Percentiles rank a stretch among this genome's conserved stretches.
These are phyloP conservation scores for Trochalopteron elliotii DNA, from an alignment of 2,113 vertebrate genomes.

Conservation along the genomic window DNA sequence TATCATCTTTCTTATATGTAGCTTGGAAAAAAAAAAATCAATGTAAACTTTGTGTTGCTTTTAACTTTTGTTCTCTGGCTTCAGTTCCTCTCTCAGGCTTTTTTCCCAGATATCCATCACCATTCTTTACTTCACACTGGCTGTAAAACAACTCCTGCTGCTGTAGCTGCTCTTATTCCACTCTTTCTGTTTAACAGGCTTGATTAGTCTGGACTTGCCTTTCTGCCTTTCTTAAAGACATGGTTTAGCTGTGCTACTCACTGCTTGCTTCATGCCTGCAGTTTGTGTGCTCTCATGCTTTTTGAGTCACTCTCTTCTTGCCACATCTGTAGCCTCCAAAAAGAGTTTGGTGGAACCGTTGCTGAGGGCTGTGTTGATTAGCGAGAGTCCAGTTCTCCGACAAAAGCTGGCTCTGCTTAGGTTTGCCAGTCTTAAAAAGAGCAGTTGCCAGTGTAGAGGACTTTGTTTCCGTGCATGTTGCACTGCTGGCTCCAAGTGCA, in stretches of 20 bases:
- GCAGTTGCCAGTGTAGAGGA: neutral
- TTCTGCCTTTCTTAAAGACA: neutral
- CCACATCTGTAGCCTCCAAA: neutral
- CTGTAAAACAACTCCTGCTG: conserved; percentile 17
- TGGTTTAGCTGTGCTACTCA: neutral
- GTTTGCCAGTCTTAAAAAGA: neutral
- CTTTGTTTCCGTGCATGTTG: neutral
- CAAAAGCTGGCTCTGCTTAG: neutral
- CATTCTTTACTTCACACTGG: neutral
- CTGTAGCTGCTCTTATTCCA: neutral
- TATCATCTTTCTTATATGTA: neutral
- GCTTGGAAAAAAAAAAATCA: neutral
- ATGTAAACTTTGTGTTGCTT: conserved; percentile 2
- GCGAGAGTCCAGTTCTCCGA: neutral
- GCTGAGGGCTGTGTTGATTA: neutral
- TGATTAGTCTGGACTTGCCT: conserved; percentile 43
- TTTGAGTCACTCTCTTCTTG: neutral
- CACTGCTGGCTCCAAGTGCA: neutral
- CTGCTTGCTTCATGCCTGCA: neutral
- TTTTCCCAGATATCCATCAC: neutral
- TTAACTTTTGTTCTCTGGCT: conserved; percentile 16
- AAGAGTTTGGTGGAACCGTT: neutral
- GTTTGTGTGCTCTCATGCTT: neutral
- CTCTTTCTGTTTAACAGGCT: neutral
- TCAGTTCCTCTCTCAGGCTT: neutral